Percentiles rank a stretch among this genome's conserved stretches.
phyloP scores from a whole-genome alignment of 1,140 invertebrate species.

The Penaeus vannamei region DNA sequence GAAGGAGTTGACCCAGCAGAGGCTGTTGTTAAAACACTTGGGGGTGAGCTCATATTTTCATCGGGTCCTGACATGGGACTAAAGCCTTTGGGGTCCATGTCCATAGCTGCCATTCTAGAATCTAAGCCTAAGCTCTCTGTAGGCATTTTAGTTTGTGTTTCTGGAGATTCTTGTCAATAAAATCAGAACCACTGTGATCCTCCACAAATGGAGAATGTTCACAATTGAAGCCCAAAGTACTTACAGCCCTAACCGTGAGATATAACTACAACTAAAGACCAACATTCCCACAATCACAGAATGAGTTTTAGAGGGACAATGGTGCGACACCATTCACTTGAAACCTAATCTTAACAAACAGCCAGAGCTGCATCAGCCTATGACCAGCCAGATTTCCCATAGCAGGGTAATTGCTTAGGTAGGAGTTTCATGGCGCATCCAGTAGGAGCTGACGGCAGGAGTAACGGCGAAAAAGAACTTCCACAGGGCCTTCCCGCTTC shows the following conservation, averaged over 20 bases:
- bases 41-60: slow-evolving; percentile 63
- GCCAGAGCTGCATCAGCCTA: slow-evolving; percentile 44
- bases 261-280: too few relatives aligned
- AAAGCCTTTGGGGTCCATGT: slow-evolving; percentile 65
- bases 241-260: too few relatives aligned
- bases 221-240: too few relatives aligned
- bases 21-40: slow-evolving; percentile 59
- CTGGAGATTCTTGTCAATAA: slow-evolving; percentile 46
- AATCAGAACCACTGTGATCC: slow-evolving; percentile 43
- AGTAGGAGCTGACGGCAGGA: too few relatives aligned
- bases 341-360: slow-evolving; percentile 29
- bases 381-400: slow-evolving; percentile 50
- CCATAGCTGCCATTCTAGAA: slow-evolving; percentile 61
- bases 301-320: too few relatives aligned
- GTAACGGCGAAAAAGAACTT: neutral
- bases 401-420: slow-evolving; percentile 39
- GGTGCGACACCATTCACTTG: neutral
- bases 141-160: slow-evolving; percentile 65
- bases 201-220: neutral
- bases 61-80: slow-evolving; percentile 65
- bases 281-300: too few relatives aligned
- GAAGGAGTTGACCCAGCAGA: slow-evolving; percentile 62
- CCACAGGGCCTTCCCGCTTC: slow-evolving; percentile 4
- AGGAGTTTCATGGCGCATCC: slow-evolving; percentile 29
- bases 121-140: slow-evolving; percentile 65